Evolutionary conservation across 2,888 invertebrate genomes (phyloP), one percentile per base, ranked within the genome.

Genomic region (Bedellia somnulentella): DNA sequence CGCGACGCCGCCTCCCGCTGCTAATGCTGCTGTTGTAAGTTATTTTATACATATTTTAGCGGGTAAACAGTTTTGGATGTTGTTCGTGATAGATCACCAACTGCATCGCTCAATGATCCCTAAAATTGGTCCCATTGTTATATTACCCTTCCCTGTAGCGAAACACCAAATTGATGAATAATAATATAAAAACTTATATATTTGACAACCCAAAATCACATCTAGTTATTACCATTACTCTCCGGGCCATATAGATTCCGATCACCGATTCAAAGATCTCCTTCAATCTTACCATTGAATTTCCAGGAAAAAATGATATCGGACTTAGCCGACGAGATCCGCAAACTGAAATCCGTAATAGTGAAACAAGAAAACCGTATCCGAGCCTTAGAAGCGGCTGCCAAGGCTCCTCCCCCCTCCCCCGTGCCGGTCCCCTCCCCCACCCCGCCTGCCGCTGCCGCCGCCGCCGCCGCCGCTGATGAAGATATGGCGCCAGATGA

Each of bases 341-440:
- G 93, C 34, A 93, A 93, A 58, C 68, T 94, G 41, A 94, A 94
- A 54, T 89, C 93, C n/a, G 90, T 94, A 61, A 91, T 94, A 43
- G 89, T 94, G 15, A 93, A 93, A 52, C 94, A 94, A 53, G 94
- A 94, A 71, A 93, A 91, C 45, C 79, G 90, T 30, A 89, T 91
- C 56, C 79, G 88, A 21, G 85, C 87, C 3, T 66, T 90, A 6
- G 90, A 91, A 55, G 86, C 86, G 10, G 45, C 56, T 0, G 70
- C 52, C 18, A 68, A 67, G 47, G 49, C 55, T 4, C 26, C 35
- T 27, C 29, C 48, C 29, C 58, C 66, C 40, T 60, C 58, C 15
- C 61, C 64, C 35, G 56, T 57, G 3, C 53, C 58, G n/a, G 58
- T 59, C 4, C 58, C 60, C 12, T 60, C 63, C 37, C 59, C 57